Conservation (phyloP, 2,888 invertebrate genomes). For the Bombylius discolor region DNA sequence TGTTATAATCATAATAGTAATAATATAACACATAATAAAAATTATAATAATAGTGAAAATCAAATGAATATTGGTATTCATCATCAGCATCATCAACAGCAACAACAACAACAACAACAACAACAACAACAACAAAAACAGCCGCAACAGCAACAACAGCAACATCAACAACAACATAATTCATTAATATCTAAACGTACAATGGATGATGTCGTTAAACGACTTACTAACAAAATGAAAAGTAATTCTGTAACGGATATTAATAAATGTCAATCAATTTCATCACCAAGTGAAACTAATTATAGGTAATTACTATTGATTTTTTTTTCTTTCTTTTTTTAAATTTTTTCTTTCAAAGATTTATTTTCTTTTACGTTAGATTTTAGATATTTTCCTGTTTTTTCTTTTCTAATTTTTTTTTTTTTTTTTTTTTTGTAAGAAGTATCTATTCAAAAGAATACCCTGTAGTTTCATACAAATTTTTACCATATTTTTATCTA, state of each 20-base stretch:
- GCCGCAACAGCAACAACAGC: background rate
- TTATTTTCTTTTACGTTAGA: background rate
- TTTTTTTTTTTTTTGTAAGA: slow-evolving; percentile 2
- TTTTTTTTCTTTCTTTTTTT: background rate
- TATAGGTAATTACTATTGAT: slow-evolving; percentile 1
- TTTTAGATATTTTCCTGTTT: background rate
- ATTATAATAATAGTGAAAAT: background rate
- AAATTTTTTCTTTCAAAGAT: background rate
- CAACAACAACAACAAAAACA: slow-evolving; percentile 13
- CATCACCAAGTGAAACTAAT: slow-evolving; percentile 4
- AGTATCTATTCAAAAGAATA: no score
- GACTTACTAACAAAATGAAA: slow-evolving; percentile 74
- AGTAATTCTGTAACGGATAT: slow-evolving; percentile 55
- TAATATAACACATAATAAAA: slow-evolving; percentile 1
- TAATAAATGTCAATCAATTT: background rate
- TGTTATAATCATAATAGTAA: slow-evolving; percentile 10
- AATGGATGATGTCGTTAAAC: slow-evolving; percentile 84
- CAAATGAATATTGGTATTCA: slow-evolving; percentile 5
- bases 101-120: slow-evolving; percentile 4
- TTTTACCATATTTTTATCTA: no score
- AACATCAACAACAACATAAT: slow-evolving; percentile 2
- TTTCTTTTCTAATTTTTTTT: background rate
- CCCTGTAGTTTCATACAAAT: no score
- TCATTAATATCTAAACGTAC: slow-evolving; percentile 45
- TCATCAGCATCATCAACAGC: slow-evolving; percentile 4